A percentile compares a stretch with the other conserved stretches of the same genome.
Conservation (phyloP, 1,140 invertebrate species). For the Drosophila prosaltans region DNA sequence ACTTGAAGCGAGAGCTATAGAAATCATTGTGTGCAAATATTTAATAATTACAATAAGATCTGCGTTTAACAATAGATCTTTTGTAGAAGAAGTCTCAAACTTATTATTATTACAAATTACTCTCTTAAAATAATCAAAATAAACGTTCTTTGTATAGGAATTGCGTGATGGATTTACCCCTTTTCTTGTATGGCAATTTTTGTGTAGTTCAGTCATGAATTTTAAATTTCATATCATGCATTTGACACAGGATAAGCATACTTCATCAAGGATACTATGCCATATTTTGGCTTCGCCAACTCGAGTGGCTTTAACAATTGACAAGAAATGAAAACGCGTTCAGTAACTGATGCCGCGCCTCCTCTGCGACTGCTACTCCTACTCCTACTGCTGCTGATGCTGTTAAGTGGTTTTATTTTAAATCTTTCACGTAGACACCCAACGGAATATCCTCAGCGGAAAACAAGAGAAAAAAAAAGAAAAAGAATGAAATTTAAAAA, state of each 20-base stretch:
- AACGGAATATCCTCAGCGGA: not conserved
- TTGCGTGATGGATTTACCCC: not conserved
- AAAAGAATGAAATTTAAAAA: slow-evolving; percentile 6
- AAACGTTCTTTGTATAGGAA: no score
- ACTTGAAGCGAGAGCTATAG: no score
- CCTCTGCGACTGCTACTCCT: not conserved
- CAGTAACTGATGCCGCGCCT: not conserved
- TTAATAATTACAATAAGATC: no score
- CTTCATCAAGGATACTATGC: slow-evolving; percentile 47
- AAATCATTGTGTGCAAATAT: no score
- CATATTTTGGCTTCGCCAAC: slow-evolving; percentile 12
- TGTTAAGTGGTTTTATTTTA: slow-evolving; percentile 82
- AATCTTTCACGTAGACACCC: slow-evolving; percentile 73
- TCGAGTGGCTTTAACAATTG: slow-evolving; percentile 67
- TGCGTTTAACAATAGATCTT: no score
- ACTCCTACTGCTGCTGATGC: slow-evolving; percentile 2
- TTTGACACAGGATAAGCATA: slow-evolving; percentile 50
- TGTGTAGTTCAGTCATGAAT: no score
- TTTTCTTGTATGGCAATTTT: not conserved
- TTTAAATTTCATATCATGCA: slow-evolving; percentile 5
- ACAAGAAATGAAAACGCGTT: slow-evolving; percentile 55
- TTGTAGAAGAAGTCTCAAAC: no score
- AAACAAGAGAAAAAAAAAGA: not conserved
- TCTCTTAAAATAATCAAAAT: no score
- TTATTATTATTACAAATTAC: no score